Evolutionary conservation across 2,888 invertebrate species (phyloP).

Genomic region (Rapana venosa): DNA sequence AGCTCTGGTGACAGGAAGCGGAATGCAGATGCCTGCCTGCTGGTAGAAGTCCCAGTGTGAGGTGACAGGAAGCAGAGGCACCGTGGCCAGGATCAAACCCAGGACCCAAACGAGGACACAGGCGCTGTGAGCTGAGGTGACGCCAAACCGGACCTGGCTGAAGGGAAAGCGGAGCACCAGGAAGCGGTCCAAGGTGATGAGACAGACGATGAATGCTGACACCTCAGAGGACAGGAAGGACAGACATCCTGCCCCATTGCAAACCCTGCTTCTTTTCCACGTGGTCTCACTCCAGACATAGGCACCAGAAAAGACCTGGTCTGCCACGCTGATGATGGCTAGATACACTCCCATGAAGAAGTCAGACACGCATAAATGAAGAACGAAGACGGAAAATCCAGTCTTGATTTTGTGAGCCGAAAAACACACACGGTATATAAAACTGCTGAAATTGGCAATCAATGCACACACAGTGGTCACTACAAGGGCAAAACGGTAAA

Average conservation of each 20-base stretch:
- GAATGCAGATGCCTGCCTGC: slow-evolving; percentile 45
- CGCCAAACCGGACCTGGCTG: slow-evolving; percentile 35
- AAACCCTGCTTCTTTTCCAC: slow-evolving; percentile 39
- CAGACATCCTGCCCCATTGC: slow-evolving; percentile 41
- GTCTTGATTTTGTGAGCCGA: slow-evolving; percentile 40
- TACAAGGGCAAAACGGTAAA: slow-evolving; percentile 25
- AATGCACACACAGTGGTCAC: slow-evolving; percentile 36
- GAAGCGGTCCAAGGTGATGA: slow-evolving; percentile 47
- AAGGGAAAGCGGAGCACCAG: slow-evolving; percentile 45
- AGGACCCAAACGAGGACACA: slow-evolving; percentile 40
- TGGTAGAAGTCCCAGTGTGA: slow-evolving; percentile 46
- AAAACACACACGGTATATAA: slow-evolving; percentile 42
- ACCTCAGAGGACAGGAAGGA: slow-evolving; percentile 42
- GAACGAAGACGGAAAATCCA: slow-evolving; percentile 19
- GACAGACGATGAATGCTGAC: slow-evolving; percentile 40
- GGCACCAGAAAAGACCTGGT: slow-evolving; percentile 37
- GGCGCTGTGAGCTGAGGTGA: slow-evolving; percentile 40
- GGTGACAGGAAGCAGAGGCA: slow-evolving; percentile 43
- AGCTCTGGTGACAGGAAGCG: slow-evolving; percentile 42
- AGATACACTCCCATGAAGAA: slow-evolving; percentile 38
- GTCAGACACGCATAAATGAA: slow-evolving; percentile 14
- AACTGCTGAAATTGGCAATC: slow-evolving; percentile 39
- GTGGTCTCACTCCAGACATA: slow-evolving; percentile 33
- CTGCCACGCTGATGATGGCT: slow-evolving; percentile 44
- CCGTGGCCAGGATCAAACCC: slow-evolving; percentile 36